phyloP scores from a whole-genome alignment of 2,113 vertebrate species.

The Theropithecus gelada region DNA sequence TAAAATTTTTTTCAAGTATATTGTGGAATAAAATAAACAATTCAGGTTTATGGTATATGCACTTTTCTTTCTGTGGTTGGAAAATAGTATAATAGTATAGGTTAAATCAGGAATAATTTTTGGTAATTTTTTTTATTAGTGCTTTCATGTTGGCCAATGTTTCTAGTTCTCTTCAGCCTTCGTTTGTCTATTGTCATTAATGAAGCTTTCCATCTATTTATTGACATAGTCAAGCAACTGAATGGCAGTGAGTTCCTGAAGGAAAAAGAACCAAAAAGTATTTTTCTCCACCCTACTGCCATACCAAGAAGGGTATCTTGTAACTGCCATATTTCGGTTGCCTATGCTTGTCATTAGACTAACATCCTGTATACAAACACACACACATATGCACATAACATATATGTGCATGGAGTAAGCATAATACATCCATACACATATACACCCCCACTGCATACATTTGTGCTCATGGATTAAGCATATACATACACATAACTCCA shows the following conservation, averaged over 20 bases:
- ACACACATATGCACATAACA: rapidly evolving
- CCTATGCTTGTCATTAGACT: not conserved
- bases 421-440: not conserved
- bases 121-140: not conserved
- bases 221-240: not conserved
- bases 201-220: not conserved
- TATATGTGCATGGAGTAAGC: not conserved
- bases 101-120: not conserved
- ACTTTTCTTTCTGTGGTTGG: not conserved
- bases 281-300: not conserved
- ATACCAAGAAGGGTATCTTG: too few species aligned
- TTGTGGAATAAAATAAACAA: not conserved
- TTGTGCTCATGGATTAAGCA: not conserved
- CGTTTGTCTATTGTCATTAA: not conserved
- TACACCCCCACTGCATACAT: not conserved
- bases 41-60: not conserved
- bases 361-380: not conserved
- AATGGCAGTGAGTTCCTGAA: not conserved
- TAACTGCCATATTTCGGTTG: not conserved
- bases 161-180: not conserved
- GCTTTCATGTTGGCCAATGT: not conserved
- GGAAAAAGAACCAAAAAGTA: not conserved
- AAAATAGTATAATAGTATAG: not conserved
- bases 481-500: too few species aligned
- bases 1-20: not conserved